Base-by-base conservation (phyloP, 2,113 vertebrate genomes). In the Rhea americana region DNA sequence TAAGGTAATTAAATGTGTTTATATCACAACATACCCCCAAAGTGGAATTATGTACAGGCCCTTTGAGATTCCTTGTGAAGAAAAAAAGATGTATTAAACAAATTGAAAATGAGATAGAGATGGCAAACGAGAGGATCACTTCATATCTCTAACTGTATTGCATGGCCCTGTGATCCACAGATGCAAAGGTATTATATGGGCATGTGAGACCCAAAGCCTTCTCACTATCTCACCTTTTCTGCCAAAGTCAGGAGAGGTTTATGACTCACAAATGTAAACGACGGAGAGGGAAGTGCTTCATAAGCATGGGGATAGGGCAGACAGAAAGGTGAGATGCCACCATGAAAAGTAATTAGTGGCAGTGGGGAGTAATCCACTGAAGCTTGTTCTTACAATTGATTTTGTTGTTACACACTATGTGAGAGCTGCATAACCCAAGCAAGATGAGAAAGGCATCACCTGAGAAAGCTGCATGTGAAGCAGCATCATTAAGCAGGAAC, bases 341-440 rank as follows among this genome's bases (percentile, higher is more conserved):
- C 59, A 43, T 15, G 70, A 59, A 37, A 83, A 87, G 73, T 80
- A 88, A 84, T 88, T 75, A 81, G 66, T 58, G 39, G 39, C 17
- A 1, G 30, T 66, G 53, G 53, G 66, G 66, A 86, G 45, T 66
- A 78, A 93, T 56, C 68, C 89, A 76, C 51, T 48, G 53, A 72
- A 84, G 61, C 70, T 94, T 93, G 62, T 75, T 86, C 82, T 67
- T 78, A 61, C 39, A 58, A 50, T 68, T 91, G 88, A 75, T 91
- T 95, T 85, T 90, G 77, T 65, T 86, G 73, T 88, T 94, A 51
- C 43, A 51, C 0, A 0, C 61, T 50, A 7, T 56, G 12, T 28
- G 65, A 82, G 82, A 79, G 73, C 70, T 96, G 59, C 77, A 51
- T 41, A 88, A 70, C 76, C 48, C n/a, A 39, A 17, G 11, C 86